A percentile compares a stretch with the other conserved stretches of the same genome.
Conservation (phyloP, 2,888 invertebrate genomes). For the Pemphredon lugubris region DNA sequence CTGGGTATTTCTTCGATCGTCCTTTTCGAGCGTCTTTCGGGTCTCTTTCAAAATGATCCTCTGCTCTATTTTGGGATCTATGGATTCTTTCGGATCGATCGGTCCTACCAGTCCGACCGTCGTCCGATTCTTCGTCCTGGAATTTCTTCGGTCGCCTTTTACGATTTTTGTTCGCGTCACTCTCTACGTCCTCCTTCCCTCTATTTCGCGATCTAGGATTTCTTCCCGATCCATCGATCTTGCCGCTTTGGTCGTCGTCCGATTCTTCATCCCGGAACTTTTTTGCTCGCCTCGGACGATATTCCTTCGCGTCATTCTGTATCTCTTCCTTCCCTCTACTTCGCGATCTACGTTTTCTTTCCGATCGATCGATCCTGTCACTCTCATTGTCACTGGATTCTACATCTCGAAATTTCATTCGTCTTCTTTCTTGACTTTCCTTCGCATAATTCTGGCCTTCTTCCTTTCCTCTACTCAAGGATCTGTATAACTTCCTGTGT, state of each 20-base stretch:
- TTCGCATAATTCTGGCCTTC: slow-evolving; percentile 2
- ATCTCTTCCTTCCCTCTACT: background rate
- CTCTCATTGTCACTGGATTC: background rate
- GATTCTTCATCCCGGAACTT: background rate
- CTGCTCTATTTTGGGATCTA: too few species aligned
- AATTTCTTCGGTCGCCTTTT: too few species aligned
- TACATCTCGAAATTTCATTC: background rate
- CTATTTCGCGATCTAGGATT: background rate
- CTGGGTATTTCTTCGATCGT: slow-evolving; percentile 32
- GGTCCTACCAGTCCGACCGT: too few species aligned
- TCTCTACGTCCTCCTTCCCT: background rate
- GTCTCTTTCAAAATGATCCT: too few species aligned
- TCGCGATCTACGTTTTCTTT: background rate
- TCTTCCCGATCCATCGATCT: too few species aligned
- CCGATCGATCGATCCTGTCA: background rate
- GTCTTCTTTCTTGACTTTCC: background rate
- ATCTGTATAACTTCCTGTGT: slow-evolving; percentile 20
- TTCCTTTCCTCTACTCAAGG: slow-evolving; percentile 11
- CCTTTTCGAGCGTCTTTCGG: slow-evolving; percentile 17
- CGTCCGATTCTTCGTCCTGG: background rate
- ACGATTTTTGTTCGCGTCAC: too few species aligned
- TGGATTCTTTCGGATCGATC: too few species aligned
- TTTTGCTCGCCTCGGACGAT: too few species aligned
- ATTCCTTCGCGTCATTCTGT: too few species aligned
- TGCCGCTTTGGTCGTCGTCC: too few species aligned